Percentiles rank a stretch among this genome's conserved stretches.
Evolutionary conservation across 1,140 invertebrate genomes (phyloP).

Genomic region (Anoplophora glabripennis): DNA sequence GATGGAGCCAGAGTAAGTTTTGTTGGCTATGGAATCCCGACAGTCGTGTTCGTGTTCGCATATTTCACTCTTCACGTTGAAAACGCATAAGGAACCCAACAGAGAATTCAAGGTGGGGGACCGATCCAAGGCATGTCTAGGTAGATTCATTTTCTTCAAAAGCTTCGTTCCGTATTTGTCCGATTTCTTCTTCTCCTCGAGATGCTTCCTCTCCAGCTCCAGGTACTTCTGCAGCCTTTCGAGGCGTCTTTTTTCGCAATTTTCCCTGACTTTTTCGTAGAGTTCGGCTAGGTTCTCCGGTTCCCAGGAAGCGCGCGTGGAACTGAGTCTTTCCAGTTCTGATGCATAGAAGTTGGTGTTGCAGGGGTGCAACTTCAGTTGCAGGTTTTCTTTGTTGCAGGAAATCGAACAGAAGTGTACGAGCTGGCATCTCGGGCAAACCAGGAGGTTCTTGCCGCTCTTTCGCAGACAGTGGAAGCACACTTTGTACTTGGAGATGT

Average conservation of each 20-base stretch:
- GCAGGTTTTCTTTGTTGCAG: constrained; percentile 34
- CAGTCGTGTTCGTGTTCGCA: too few relatives aligned
- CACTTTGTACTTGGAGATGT: constrained; percentile 32
- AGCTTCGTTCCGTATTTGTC: constrained; percentile 21
- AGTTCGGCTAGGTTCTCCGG: not conserved
- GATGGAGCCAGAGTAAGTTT: not conserved
- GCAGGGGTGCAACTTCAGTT: constrained; percentile 27
- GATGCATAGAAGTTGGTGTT: constrained; percentile 32
- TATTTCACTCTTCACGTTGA: too few relatives aligned
- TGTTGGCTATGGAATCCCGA: too few relatives aligned
- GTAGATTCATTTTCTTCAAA: too few relatives aligned
- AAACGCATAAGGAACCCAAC: too few relatives aligned
- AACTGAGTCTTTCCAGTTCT: not conserved
- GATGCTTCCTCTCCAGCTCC: constrained; percentile 10
- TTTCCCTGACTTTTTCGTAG: not conserved
- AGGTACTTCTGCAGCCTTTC: not conserved
- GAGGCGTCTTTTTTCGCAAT: not conserved
- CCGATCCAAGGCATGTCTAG: too few relatives aligned
- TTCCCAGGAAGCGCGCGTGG: not conserved
- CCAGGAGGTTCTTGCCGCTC: constrained; percentile 24
- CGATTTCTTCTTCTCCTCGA: constrained; percentile 6
- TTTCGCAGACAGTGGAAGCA: constrained; percentile 38
- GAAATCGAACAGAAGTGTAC: constrained; percentile 38
- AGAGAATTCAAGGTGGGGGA: too few relatives aligned
- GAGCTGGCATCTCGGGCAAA: constrained; percentile 34